Base-by-base conservation (phyloP, 2,113 vertebrate species). In the Chelonoidis abingdonii region DNA sequence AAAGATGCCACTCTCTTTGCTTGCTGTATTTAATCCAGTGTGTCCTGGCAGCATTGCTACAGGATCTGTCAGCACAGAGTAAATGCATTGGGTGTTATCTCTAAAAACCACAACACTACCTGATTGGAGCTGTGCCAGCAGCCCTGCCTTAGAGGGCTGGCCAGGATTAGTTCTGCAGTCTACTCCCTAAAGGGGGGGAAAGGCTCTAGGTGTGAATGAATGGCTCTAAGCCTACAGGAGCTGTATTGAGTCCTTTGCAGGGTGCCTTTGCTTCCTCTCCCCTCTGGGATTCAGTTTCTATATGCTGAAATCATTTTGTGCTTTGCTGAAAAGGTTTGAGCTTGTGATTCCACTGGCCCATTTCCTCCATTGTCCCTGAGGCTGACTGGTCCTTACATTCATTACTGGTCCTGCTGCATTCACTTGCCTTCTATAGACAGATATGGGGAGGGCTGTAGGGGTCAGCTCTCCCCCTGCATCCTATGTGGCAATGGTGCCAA, bases 241-340 rank as follows among this genome's bases (percentile, higher is more conserved):
- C 91, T 8, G 5, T 90, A 83, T 47, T 0, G 0, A 84, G 54
- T 89, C 87, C 44, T 84, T 88, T 2, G 1, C 29, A 10, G 6
- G 49, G 21, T 79, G 7, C 56, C 44, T 88, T 38, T n/a, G 80
- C 31, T 6, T 54, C 84, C 53, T 19, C 17, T 57, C 38, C 89
- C 94, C 59, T 93, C 75, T 87, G 84, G 84, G 91, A 49, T 89
- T 94, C 88, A 91, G 92, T 94, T 96, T 90, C 72, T 27, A 29
- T 35, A 88, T 56, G 89, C 93, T 89, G 86, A 83, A 83, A 84
- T 80, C 83, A 54, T 87, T 93, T 95, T 97, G 96, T 97, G 96
- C 96, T 97, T 97, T 95, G 79, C 91, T 95, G 56, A 95, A 87
- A 31, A 1, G 38, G 80, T 80, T 97, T 83, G 94, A 97, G 96